A percentile compares a stretch with the other conserved stretches of the same genome.
These are phyloP conservation scores for Graptemys geographica DNA, from an alignment of 2,797 vertebrate species.

Conservation along the genomic window DNA sequence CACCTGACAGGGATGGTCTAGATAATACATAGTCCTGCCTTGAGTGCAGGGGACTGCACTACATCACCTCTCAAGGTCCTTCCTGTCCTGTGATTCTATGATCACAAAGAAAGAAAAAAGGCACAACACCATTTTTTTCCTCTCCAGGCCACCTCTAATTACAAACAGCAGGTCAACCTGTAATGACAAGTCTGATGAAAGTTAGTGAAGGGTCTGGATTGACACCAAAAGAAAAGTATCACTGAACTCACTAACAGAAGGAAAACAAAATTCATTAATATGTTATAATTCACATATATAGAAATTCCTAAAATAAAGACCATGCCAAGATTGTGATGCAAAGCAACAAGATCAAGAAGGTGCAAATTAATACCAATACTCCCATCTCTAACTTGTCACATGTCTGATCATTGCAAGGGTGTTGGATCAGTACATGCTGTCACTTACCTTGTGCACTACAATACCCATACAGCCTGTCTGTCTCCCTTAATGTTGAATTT, in stretches of 20 bases:
- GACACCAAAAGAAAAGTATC: neutral
- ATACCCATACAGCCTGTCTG: fast-evolving
- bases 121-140: fast-evolving
- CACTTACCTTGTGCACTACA: fast-evolving
- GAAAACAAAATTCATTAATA: neutral
- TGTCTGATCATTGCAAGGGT: neutral
- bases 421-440: neutral
- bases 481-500: neutral
- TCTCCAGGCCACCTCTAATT: neutral
- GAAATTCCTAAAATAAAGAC: neutral
- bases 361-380: neutral
- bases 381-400: fast-evolving
- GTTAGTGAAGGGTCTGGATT: too few relatives aligned
- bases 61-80: too few relatives aligned
- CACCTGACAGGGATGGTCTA: too few relatives aligned
- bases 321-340: neutral
- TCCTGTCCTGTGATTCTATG: too few relatives aligned
- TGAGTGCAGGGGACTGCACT: too few relatives aligned
- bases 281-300: neutral
- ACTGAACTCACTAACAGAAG: neutral
- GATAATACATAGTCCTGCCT: too few relatives aligned
- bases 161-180: neutral
- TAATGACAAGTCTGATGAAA: neutral
- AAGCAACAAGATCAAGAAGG: fast-evolving
- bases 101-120: neutral